Conservation (phyloP, 2,797 vertebrate species). For the Protonibea diacanthus region DNA sequence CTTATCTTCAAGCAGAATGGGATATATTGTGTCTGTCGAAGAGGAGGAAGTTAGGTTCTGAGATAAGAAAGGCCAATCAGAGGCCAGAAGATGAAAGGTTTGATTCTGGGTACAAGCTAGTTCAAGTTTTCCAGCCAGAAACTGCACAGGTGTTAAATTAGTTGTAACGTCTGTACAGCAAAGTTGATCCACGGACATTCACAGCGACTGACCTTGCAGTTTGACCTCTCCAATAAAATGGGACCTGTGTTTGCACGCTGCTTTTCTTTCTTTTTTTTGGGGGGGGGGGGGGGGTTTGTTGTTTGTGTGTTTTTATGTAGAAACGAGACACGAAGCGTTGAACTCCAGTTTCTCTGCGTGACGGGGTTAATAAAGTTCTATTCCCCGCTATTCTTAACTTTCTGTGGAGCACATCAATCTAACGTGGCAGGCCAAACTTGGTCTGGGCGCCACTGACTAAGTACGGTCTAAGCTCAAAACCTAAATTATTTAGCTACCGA, state of each 20-base stretch:
- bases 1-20: conserved; percentile 66
- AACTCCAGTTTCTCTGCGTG: conserved; percentile 39
- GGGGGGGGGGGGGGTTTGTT: no score
- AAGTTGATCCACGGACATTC: conserved; percentile 34
- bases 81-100: conserved; percentile 55
- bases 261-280: not conserved
- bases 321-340: conserved; percentile 42
- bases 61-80: conserved; percentile 68
- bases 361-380: conserved; percentile 65
- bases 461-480: conserved; percentile 80
- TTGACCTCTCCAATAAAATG: conserved; percentile 57
- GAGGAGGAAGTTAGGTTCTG: conserved; percentile 43
- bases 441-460: conserved; percentile 79
- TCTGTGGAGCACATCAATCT: conserved; percentile 73
- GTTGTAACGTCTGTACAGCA: conserved; percentile 21
- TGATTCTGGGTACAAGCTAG: conserved; percentile 44
- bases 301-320: not conserved
- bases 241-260: conserved; percentile 9
- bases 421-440: conserved; percentile 65
- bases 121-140: conserved; percentile 49
- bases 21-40: conserved; percentile 63
- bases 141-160: conserved; percentile 55
- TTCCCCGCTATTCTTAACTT: conserved; percentile 55
- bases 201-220: conserved; percentile 60
- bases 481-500: conserved; percentile 88